Evolutionary conservation across 2,888 invertebrate genomes (phyloP).

Genomic region (Lasioglossum villosulum): DNA sequence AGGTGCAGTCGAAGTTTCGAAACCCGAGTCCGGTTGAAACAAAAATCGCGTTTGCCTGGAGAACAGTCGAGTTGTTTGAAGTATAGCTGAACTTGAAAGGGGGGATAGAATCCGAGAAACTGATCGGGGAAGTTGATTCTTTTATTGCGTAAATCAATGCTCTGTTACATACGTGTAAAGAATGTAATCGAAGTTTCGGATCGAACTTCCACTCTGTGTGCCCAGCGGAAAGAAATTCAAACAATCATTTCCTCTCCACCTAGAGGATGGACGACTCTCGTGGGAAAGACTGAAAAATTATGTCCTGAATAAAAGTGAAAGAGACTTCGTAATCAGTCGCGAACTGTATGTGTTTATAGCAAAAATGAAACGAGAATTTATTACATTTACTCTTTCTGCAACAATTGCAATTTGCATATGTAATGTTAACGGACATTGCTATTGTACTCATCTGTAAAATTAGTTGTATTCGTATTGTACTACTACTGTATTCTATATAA

Average conservation of each 20-base stretch:
- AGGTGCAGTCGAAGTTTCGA: neutral
- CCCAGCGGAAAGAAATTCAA: neutral
- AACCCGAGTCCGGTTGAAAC: neutral
- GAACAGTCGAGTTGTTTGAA: neutral
- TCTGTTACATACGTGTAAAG: neutral
- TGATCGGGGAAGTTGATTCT: neutral
- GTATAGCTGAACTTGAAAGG: neutral
- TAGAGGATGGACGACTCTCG: neutral
- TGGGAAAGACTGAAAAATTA: neutral
- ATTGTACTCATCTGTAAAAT: too few species aligned
- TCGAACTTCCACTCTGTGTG: neutral
- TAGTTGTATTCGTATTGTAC: too few species aligned
- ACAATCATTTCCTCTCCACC: neutral
- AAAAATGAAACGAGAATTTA: too few species aligned
- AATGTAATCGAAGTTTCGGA: neutral
- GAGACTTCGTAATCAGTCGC: neutral
- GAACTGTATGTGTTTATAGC: too few species aligned
- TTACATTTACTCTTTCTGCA: too few species aligned
- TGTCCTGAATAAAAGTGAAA: neutral
- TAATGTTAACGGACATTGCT: too few species aligned
- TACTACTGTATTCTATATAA: too few species aligned
- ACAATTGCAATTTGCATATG: too few species aligned
- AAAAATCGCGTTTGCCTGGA: neutral
- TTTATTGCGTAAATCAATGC: constrained; percentile 1
- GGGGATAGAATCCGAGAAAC: neutral